These are phyloP conservation scores for Engystomops pustulosus DNA, from an alignment of 2,113 vertebrate species.

Conservation along the genomic window DNA sequence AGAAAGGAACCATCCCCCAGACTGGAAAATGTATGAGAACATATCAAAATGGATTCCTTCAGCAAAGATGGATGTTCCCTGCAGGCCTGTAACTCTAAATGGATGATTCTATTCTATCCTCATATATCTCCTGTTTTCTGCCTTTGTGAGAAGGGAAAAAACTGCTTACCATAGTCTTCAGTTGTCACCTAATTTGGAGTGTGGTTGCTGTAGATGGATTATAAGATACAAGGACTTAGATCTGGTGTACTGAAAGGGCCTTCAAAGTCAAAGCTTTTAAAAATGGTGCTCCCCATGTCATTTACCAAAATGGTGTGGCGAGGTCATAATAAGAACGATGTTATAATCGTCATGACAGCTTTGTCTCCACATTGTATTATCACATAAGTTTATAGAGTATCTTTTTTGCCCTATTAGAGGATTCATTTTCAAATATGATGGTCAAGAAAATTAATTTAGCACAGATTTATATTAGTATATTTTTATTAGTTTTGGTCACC, in stretches of 20 bases:
- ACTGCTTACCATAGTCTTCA: conserved; percentile 70
- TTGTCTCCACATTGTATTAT: conserved; percentile 49
- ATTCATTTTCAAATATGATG: conserved; percentile 65
- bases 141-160: conserved; percentile 69
- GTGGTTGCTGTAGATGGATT: conserved; percentile 19
- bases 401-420: conserved; percentile 68
- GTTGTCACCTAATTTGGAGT: conserved; percentile 64
- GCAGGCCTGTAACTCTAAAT: conserved; percentile 74
- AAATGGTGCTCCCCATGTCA: conserved; percentile 17
- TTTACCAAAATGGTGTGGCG: conserved; percentile 14
- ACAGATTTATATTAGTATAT: conserved; percentile 61
- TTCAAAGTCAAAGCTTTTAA: conserved; percentile 36
- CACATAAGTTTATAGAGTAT: conserved; percentile 68
- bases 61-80: conserved; percentile 66
- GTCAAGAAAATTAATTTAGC: conserved; percentile 70
- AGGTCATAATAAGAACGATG: conserved; percentile 43
- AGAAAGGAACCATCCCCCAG: conserved; percentile 65
- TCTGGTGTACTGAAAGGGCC: conserved; percentile 27
- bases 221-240: conserved; percentile 69
- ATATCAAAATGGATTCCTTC: conserved; percentile 64
- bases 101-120: conserved; percentile 79
- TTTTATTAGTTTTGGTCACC: conserved; percentile 62
- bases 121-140: conserved; percentile 65
- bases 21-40: conserved; percentile 59
- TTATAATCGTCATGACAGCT: conserved; percentile 47